Evolutionary conservation across 2,888 invertebrate genomes (phyloP).

Genomic region (Rhabditoides inermis): DNA sequence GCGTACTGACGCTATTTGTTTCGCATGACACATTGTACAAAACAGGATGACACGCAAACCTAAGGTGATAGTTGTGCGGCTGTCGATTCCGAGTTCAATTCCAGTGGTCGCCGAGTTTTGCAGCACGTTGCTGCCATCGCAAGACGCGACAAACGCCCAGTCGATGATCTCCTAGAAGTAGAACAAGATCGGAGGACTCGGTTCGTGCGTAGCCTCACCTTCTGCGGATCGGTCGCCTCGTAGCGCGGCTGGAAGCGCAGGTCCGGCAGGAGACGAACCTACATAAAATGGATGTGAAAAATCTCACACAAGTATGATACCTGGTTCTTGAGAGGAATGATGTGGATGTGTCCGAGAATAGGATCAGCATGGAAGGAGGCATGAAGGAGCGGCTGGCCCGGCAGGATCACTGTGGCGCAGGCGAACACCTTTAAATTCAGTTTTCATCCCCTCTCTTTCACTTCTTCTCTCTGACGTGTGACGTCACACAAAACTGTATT

Average conservation of each 20-base stretch:
- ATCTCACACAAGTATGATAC: neutral
- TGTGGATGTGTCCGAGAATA: constrained; percentile 34
- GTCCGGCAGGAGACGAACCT: constrained; percentile 34
- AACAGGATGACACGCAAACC: constrained; percentile 7
- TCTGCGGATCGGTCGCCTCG: constrained; percentile 21
- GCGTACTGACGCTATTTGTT: neutral
- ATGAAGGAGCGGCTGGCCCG: constrained; percentile 21
- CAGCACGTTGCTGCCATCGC: constrained; percentile 1
- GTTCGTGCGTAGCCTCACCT: constrained; percentile 7
- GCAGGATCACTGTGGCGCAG: constrained; percentile 33
- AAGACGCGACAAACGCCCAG: constrained; percentile 31
- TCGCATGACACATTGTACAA: neutral
- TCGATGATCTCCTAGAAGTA: constrained; percentile 25
- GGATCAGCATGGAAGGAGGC: constrained; percentile 34
- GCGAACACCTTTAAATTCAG: constrained; percentile 24
- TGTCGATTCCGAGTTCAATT: constrained; percentile 30
- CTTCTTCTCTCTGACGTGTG: too few relatives aligned
- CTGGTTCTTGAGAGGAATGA: constrained; percentile 21
- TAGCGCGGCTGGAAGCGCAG: constrained; percentile 21
- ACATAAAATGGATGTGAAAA: neutral
- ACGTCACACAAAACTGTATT: too few relatives aligned
- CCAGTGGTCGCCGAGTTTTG: constrained; percentile 18
- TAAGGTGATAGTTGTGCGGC: constrained; percentile 25
- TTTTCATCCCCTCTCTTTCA: too few relatives aligned
- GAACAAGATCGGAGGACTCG: constrained; percentile 5